Base-by-base conservation (phyloP, 1,140 invertebrate species). In the Polypedilum vanderplanki region DNA sequence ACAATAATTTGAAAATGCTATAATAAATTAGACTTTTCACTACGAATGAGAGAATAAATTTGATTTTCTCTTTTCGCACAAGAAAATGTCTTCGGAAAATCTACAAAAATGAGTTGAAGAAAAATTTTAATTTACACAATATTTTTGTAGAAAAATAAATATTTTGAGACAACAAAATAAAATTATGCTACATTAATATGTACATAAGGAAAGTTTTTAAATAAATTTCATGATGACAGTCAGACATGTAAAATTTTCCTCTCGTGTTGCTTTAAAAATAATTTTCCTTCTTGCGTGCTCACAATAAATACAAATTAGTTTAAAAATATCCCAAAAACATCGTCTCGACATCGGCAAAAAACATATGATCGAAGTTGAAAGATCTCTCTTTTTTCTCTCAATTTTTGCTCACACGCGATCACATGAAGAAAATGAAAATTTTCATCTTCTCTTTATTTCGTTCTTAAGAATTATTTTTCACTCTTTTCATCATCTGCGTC, bases 281-380 rank as follows among this genome's bases (percentile, higher is more conserved):
- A 33, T 33, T 33, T 33, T 57, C 46, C 46, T 57, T n/a, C 46
- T 57, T 57, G 24, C 24, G 24, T 33, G 5, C 24, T 33, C 24
- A 33, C 5, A 33, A 33, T 33, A 15, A 57, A 57, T 57, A 9
- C n/a, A n/a, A 57, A 12, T 12, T 57, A 57, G 46, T 57, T 57
- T 57, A 57, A n/a, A 57, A 57, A 57, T 57, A 57, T 57, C 46
- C n/a, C 46, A 15, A 57, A 12, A 57, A 12, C 12, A 57, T 57
- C 46, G 46, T 57, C 46, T 57, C 46, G 46, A 57, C 46, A 57
- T 57, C 46, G 46, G 46, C 46, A 57, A 57, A 57, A 57, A 57
- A 57, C 46, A 57, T 57, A 57, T 57, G 46, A 57, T 57, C n/a
- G n/a, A 57, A 57, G 46, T 57, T 57, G 12, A 57, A 57, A 57